Conservation (phyloP, 2,113 vertebrate species). For the Ondatra zibethicus region DNA sequence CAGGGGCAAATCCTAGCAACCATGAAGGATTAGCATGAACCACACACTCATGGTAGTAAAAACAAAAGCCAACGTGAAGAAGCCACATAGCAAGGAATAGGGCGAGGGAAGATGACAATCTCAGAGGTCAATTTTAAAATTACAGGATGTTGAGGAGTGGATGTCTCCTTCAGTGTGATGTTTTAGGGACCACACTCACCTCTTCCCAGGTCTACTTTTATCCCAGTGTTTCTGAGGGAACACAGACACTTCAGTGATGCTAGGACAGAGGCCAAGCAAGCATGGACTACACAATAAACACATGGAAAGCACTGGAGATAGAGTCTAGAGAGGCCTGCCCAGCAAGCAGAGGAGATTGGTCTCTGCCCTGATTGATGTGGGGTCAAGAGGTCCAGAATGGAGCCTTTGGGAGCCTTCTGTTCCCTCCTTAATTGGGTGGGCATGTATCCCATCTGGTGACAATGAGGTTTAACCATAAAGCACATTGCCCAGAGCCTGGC, state of each 20-base stretch:
- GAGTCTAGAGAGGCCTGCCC: background rate
- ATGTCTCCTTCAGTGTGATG: background rate
- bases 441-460: background rate
- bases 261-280: background rate
- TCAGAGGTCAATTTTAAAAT: background rate
- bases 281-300: background rate
- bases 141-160: background rate
- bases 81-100: background rate
- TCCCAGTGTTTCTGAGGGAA: background rate
- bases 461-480: background rate
- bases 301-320: background rate
- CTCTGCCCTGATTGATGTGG: background rate
- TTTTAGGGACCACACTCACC: background rate
- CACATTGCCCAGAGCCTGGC: background rate
- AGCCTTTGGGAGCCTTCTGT: background rate
- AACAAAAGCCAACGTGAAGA: background rate
- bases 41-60: background rate
- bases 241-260: background rate
- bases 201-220: background rate
- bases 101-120: background rate
- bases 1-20: background rate
- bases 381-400: background rate
- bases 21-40: background rate
- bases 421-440: background rate
- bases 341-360: background rate